A percentile compares a stretch with the other conserved stretches of the same genome.
Conservation (phyloP, 2,113 vertebrate genomes). For the Charadrius vociferus region DNA sequence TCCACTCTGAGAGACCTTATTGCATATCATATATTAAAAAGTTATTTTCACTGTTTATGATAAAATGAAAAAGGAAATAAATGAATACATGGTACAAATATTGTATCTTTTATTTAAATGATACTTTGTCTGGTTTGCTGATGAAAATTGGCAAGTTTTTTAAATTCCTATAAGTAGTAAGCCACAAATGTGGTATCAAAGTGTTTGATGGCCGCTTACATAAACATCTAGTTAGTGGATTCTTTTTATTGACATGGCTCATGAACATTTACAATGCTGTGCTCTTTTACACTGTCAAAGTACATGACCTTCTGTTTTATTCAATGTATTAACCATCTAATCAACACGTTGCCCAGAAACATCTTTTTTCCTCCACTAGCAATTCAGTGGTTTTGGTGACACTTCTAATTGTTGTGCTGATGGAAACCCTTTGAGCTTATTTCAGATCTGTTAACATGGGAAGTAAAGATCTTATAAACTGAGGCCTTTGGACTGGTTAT, state of each 20-base stretch:
- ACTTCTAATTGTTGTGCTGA: background rate
- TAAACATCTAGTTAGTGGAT: background rate
- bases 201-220: background rate
- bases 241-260: background rate
- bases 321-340: background rate
- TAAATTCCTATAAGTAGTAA: background rate
- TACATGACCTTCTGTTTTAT: background rate
- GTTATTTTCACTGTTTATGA: background rate
- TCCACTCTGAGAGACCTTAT: background rate
- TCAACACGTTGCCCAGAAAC: background rate
- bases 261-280: background rate
- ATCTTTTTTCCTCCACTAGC: background rate
- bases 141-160: background rate
- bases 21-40: background rate
- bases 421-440: background rate
- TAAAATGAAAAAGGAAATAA: background rate
- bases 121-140: background rate
- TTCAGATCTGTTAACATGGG: background rate
- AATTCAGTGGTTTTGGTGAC: background rate
- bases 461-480: background rate
- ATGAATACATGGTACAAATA: background rate
- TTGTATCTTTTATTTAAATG: background rate
- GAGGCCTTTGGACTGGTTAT: background rate
- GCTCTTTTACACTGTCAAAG: background rate
- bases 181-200: background rate